Conservation (phyloP, 1,140 invertebrate species). For the Pantala flavescens region DNA sequence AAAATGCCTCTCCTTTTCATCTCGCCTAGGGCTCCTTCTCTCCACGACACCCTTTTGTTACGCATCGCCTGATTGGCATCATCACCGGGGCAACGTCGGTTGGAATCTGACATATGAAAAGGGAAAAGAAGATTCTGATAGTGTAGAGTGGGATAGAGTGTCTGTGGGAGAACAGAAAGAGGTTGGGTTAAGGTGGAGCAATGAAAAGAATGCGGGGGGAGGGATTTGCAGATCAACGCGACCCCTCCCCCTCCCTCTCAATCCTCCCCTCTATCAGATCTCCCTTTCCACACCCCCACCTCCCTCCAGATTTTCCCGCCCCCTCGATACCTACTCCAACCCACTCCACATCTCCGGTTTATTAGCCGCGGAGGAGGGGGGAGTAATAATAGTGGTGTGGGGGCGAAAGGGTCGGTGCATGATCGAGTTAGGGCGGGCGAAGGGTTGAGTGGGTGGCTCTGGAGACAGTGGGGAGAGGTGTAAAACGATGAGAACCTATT, state of each 20-base stretch:
- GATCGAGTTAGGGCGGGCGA: not conserved
- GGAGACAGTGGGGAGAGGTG: not conserved
- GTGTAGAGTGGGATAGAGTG: not conserved
- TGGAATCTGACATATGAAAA: conserved; percentile 8
- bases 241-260: not conserved
- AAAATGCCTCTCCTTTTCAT: not conserved
- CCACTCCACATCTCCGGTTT: conserved; percentile 1
- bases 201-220: not conserved
- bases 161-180: not conserved
- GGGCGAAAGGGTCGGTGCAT: not conserved
- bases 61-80: conserved; percentile 6
- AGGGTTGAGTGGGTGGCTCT: not conserved
- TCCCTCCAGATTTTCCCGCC: not conserved
- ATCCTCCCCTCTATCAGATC: not conserved
- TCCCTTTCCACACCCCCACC: not conserved
- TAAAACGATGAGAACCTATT: not conserved
- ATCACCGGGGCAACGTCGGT: not conserved
- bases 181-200: not conserved
- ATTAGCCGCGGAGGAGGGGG: not conserved
- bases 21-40: not conserved
- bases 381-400: not conserved
- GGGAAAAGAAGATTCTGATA: not conserved
- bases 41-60: not conserved
- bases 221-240: not conserved
- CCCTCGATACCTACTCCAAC: not conserved